Percentiles rank a stretch among this genome's conserved stretches.
Evolutionary conservation across 1,140 invertebrate genomes (phyloP).

Genomic region (Chrysomallon squamiferum): DNA sequence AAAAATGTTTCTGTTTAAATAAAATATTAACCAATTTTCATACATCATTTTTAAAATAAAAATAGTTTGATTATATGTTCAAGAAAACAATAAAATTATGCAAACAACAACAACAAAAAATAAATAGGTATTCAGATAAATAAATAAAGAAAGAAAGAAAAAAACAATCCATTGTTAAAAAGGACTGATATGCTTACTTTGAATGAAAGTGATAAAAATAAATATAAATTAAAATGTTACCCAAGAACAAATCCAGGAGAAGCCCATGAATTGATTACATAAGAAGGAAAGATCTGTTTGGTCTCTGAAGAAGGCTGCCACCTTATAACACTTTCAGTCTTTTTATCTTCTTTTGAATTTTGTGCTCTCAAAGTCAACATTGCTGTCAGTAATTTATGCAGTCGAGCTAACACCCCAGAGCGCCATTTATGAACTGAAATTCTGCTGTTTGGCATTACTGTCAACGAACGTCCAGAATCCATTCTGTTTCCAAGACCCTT

Average conservation of each 20-base stretch:
- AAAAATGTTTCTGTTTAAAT: too few species aligned
- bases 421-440: conserved; percentile 8
- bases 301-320: background rate
- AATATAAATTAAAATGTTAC: background rate
- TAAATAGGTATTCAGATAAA: too few species aligned
- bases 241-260: background rate
- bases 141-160: too few species aligned
- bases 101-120: too few species aligned
- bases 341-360: background rate
- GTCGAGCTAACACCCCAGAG: background rate
- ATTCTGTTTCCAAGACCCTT: background rate
- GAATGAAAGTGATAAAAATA: background rate
- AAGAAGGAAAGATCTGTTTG: background rate
- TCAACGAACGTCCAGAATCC: conserved; percentile 21
- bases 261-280: background rate
- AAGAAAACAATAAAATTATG: too few species aligned
- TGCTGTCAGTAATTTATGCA: background rate
- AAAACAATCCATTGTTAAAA: too few species aligned
- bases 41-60: too few species aligned
- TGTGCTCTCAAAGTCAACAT: background rate
- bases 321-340: background rate
- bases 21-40: too few species aligned
- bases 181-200: too few species aligned
- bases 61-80: too few species aligned
- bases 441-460: conserved; percentile 48